Conservation (phyloP, 2,797 vertebrate species). For the Rhynchonycteris naso region DNA sequence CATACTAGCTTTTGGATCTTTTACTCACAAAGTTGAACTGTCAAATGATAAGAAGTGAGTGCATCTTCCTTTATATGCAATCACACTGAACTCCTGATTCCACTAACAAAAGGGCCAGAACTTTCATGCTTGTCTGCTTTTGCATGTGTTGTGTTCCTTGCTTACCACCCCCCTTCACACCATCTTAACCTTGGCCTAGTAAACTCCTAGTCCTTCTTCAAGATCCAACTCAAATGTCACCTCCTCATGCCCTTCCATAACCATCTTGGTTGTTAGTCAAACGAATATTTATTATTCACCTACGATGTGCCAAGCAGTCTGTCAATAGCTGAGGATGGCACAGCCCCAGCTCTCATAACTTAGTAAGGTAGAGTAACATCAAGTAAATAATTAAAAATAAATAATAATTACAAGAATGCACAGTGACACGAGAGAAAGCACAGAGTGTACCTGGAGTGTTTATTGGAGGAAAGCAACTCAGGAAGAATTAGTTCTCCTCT, state of each 20-base stretch:
- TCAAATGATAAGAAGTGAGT: background rate
- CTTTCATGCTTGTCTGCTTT: background rate
- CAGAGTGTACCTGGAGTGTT: background rate
- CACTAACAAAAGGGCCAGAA: background rate
- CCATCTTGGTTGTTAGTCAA: background rate
- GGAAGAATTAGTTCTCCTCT: background rate
- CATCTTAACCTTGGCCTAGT: background rate
- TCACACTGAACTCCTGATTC: background rate
- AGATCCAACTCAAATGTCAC: background rate
- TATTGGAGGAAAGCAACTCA: background rate
- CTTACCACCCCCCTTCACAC: background rate
- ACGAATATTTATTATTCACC: background rate
- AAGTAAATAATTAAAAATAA: slow-evolving; percentile 13
- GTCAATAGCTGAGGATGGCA: background rate
- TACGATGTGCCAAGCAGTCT: background rate
- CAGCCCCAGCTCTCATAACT: background rate
- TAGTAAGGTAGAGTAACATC: background rate
- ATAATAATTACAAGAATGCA: background rate
- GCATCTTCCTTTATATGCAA: background rate
- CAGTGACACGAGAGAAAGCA: background rate
- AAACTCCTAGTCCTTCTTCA: background rate
- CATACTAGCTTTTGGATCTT: background rate
- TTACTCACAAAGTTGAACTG: background rate
- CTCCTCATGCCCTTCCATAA: background rate
- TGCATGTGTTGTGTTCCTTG: background rate